Evolutionary conservation across 2,797 vertebrate genomes (phyloP), one percentile per base, ranked within the genome.

Genomic region (Crocidura indochinensis): DNA sequence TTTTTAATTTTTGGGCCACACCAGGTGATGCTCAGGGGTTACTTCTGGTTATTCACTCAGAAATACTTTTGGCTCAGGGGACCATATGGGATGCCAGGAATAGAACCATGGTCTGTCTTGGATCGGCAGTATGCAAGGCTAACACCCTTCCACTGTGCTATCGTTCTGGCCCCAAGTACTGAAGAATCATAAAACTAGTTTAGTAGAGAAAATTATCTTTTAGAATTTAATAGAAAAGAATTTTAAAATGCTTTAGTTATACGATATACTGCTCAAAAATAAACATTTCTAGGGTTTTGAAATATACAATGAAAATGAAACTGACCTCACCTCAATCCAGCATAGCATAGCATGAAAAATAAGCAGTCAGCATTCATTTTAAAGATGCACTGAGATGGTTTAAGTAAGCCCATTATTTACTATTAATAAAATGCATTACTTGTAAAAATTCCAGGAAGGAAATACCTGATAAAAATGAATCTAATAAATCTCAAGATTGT

Each of bases 401-500:
- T 80, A 84, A 60, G 49, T 31, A 64, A 91, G 64, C 29, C 22
- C 44, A 51, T 62, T 77, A 49, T 60, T 27, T 83, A 72, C 56
- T 76, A 77, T 56, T 73, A 83, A 79, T 72, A 83, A 68, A 80
- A 44, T 19, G 0, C 26, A 67, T 53, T 83, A 88, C 88, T 76
- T 92, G 77, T 47, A 83, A 87, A 74, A 74, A 76, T 31, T 60
- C n/a, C 44, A 29, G 53, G 85, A 84, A 92, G 76, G 83, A 73
- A 51, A 73, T 64, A 31, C 29, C 67, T 56, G 72, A 76, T 83
- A 91, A 74, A 83, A 92, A 77, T 71, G 24, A 91, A 74, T 86
- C 81, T 91, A 94, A 94, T 92, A 90, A 89, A 67, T 92, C 65
- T 93, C 72, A 64, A 64, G 62, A 90, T 12, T 83, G 89, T 67